These are phyloP conservation scores for Acronicta leporina DNA, from an alignment of 2,888 invertebrate genomes.

Conservation along the genomic window DNA sequence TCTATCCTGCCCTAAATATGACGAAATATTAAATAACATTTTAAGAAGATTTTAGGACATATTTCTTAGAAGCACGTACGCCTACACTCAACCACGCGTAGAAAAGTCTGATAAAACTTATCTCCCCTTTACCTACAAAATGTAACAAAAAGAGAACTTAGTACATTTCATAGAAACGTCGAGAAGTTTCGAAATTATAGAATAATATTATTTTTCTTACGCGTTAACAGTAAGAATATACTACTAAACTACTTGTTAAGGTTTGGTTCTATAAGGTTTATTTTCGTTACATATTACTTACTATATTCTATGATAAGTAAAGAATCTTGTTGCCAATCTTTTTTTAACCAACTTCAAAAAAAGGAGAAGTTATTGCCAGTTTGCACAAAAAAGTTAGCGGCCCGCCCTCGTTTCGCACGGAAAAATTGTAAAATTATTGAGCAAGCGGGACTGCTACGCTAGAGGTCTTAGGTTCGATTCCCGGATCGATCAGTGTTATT, in stretches of 20 bases:
- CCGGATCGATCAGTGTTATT: too few species aligned
- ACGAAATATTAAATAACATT: constrained; percentile 10
- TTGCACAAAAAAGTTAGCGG: too few species aligned
- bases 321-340: too few species aligned
- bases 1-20: too few species aligned
- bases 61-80: not conserved
- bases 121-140: not conserved
- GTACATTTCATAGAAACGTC: not conserved
- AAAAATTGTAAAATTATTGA: too few species aligned
- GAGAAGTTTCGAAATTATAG: not conserved
- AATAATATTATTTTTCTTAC: not conserved
- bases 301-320: not conserved
- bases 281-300: not conserved
- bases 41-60: not conserved
- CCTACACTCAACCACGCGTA: not conserved
- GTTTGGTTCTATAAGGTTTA: not conserved
- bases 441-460: too few species aligned
- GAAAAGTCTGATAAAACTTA: constrained; percentile 14
- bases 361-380: too few species aligned
- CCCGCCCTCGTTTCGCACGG: too few species aligned
- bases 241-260: not conserved
- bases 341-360: too few species aligned
- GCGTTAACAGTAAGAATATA: not conserved
- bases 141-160: not conserved
- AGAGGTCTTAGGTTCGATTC: too few species aligned